Evolutionary conservation across 2,888 invertebrate genomes (phyloP).

Genomic region (Lasioglossum marginatum): DNA sequence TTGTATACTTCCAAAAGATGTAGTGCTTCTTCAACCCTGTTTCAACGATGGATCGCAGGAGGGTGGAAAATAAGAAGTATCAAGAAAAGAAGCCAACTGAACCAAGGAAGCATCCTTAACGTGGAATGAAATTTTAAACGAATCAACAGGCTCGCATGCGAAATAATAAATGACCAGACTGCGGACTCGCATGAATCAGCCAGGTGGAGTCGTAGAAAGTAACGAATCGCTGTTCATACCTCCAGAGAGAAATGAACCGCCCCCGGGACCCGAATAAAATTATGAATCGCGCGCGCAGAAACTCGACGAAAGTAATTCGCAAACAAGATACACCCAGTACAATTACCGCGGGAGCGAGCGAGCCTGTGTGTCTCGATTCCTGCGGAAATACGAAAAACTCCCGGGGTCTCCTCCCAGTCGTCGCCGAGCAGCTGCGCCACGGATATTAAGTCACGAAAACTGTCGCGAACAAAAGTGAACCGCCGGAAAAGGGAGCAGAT

Average conservation of each 20-base stretch:
- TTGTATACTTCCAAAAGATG: neutral
- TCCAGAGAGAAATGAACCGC: neutral
- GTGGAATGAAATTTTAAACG: neutral
- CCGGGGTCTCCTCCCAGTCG: neutral
- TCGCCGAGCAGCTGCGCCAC: slow-evolving; percentile 2
- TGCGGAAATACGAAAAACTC: slow-evolving; percentile 3
- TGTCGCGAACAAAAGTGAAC: slow-evolving; percentile 25
- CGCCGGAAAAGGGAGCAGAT: neutral
- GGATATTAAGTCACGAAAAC: slow-evolving; percentile 31
- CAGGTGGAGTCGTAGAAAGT: neutral
- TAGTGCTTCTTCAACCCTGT: neutral
- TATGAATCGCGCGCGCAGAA: neutral
- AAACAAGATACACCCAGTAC: slow-evolving; percentile 1
- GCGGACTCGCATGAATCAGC: slow-evolving; percentile 7
- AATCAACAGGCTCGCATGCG: neutral
- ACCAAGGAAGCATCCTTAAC: neutral
- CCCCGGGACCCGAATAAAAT: slow-evolving; percentile 14
- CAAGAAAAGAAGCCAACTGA: neutral
- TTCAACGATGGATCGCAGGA: neutral
- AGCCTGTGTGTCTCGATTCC: neutral
- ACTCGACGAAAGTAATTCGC: slow-evolving; percentile 6
- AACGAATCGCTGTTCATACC: neutral
- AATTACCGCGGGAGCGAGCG: neutral
- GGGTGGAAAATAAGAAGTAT: neutral
- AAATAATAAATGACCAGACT: slow-evolving; percentile 1